Conservation (phyloP, 2,113 vertebrate genomes). For the Actenoides lindsayi region DNA sequence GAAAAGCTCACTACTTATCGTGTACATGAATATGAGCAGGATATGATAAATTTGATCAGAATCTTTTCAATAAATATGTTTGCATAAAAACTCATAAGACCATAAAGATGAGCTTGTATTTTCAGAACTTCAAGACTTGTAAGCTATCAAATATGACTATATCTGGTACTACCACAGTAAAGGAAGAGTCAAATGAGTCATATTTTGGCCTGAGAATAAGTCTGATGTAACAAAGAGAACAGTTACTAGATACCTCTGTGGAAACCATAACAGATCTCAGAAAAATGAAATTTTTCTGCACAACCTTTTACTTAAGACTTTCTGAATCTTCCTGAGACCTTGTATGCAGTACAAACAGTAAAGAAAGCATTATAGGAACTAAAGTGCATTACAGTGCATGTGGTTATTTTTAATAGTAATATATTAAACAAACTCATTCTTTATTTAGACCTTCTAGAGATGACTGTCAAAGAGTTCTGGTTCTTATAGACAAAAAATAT, state of each 20-base stretch:
- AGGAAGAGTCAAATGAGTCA: not conserved
- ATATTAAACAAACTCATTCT: not conserved
- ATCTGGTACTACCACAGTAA: not conserved
- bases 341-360: not conserved
- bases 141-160: not conserved
- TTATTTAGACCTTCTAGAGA: not conserved
- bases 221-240: not conserved
- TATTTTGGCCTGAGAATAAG: not conserved
- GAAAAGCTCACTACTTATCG: not conserved
- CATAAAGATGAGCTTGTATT: not conserved
- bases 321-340: not conserved
- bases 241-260: not conserved
- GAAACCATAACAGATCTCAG: not conserved
- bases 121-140: not conserved
- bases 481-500: not conserved
- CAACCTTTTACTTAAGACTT: not conserved
- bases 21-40: not conserved
- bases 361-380: not conserved
- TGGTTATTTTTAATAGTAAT: not conserved
- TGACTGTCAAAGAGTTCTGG: fast-evolving
- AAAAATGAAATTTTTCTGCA: not conserved
- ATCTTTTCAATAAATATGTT: not conserved
- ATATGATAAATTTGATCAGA: not conserved
- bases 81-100: not conserved
- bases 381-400: not conserved